These are phyloP conservation scores for Onthophagus sagittarius DNA, from an alignment of 2,888 invertebrate species.

Conservation along the genomic window DNA sequence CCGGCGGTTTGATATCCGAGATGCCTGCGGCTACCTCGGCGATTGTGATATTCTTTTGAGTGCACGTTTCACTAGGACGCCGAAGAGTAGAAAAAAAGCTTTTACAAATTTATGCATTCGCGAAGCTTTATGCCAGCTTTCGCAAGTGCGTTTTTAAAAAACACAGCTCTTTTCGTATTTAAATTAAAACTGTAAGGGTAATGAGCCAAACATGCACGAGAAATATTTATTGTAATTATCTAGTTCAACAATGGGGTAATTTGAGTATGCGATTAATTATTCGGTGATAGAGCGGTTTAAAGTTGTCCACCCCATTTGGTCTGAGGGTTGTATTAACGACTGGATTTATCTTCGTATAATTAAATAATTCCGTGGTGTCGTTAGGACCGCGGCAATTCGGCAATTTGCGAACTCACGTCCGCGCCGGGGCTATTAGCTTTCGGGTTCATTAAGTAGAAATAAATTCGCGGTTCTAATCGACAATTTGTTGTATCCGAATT, in stretches of 20 bases:
- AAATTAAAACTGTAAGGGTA: background rate
- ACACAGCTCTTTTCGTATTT: background rate
- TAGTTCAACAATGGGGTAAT: too few species aligned
- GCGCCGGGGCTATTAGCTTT: conserved; percentile 7
- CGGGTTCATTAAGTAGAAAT: conserved; percentile 21
- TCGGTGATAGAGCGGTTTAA: background rate
- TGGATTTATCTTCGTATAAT: background rate
- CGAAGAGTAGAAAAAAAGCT: background rate
- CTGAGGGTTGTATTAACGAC: background rate
- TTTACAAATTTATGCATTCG: background rate
- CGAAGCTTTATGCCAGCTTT: background rate
- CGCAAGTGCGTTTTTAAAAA: background rate
- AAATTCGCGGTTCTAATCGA: conserved; percentile 24
- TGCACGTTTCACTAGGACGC: background rate
- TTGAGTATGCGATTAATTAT: background rate
- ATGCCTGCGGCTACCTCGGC: background rate
- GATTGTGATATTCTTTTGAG: background rate
- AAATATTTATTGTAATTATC: background rate
- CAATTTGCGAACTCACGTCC: background rate
- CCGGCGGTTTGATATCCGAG: background rate
- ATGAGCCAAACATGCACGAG: background rate
- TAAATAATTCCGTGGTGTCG: background rate
- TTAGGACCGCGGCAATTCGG: background rate
- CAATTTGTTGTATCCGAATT: conserved; percentile 23
- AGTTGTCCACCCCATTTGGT: background rate